Conservation (phyloP, 2,888 invertebrate species). For the Pycnomerus fuliginosus region DNA sequence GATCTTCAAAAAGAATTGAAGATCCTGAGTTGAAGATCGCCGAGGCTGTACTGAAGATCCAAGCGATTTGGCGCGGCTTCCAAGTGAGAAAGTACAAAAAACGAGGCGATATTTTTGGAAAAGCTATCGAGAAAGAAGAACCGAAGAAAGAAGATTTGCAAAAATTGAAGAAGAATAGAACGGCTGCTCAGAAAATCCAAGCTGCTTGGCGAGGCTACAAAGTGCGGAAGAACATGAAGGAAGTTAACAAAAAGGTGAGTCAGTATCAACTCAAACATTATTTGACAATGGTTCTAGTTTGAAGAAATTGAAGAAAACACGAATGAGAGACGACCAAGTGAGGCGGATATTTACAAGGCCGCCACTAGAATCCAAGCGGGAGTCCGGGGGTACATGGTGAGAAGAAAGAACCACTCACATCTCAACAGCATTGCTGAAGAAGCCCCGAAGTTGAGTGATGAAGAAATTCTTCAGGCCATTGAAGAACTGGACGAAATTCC, state of each 20-base stretch:
- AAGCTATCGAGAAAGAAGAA: constrained; percentile 6
- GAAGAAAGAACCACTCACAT: constrained; percentile 17
- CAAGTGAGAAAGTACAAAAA: constrained; percentile 10
- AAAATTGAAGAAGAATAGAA: background rate
- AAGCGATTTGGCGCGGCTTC: constrained; percentile 20
- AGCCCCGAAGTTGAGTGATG: constrained; percentile 19
- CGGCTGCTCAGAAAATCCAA: constrained; percentile 23
- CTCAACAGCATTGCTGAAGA: constrained; percentile 24
- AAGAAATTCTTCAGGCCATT: constrained; percentile 19
- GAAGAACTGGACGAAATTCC: constrained; percentile 23
- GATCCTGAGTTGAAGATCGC: constrained; percentile 3
- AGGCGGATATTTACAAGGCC: constrained; percentile 50
- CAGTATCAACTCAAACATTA: background rate
- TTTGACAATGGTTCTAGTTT: background rate
- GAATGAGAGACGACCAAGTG: constrained; percentile 29
- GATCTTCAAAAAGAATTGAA: no score
- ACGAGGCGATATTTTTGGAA: constrained; percentile 16
- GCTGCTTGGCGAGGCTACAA: constrained; percentile 36
- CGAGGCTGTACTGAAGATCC: constrained; percentile 21
- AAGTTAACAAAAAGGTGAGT: constrained; percentile 30
- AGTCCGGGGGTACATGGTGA: constrained; percentile 60
- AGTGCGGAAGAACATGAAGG: constrained; percentile 33
- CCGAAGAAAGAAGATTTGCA: constrained; percentile 8
- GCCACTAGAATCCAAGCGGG: constrained; percentile 68
- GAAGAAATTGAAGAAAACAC: constrained; percentile 12